Evolutionary conservation across 2,888 invertebrate genomes (phyloP).

Genomic region (Trichopria drosophilae): DNA sequence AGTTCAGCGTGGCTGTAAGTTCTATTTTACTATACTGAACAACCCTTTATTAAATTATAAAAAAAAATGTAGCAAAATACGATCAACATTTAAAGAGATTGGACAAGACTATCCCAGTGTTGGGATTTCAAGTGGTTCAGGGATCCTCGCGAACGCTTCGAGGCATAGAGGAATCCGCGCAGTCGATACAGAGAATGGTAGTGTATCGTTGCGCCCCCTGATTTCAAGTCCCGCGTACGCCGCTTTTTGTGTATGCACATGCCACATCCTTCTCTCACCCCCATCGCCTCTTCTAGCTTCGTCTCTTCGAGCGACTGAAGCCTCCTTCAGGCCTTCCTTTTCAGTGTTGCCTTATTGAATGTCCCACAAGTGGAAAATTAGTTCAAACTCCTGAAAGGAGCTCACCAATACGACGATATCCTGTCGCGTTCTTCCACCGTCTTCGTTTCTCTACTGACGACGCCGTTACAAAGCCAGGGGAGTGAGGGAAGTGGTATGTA

Average conservation of each 20-base stretch:
- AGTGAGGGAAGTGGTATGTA: conserved; percentile 17
- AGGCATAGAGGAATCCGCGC: conserved; percentile 37
- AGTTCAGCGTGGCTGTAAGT: too few species aligned
- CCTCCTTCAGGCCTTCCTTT: conserved; percentile 49
- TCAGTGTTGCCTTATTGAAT: conserved; percentile 57
- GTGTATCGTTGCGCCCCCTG: conserved; percentile 27
- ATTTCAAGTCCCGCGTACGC: conserved; percentile 43
- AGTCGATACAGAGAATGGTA: conserved; percentile 44
- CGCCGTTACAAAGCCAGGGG: conserved; percentile 25
- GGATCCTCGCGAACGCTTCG: conserved; percentile 39
- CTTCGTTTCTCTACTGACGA: conserved; percentile 35
- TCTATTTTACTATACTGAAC: too few species aligned
- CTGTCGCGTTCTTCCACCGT: conserved; percentile 31
- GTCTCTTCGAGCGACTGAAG: conserved; percentile 34
- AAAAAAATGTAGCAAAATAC: too few species aligned
- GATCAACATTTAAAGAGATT: conserved; percentile 30
- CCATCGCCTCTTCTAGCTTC: conserved; percentile 37
- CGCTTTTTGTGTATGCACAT: conserved; percentile 41
- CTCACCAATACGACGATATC: conserved; percentile 28
- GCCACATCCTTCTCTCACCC: conserved; percentile 28
- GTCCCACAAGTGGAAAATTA: conserved; percentile 56
- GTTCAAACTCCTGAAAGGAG: conserved; percentile 49
- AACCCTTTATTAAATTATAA: too few species aligned
- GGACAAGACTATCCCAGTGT: conserved; percentile 45
- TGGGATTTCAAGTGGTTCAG: conserved; percentile 40